Evolutionary conservation across 2,797 vertebrate genomes (phyloP), one percentile per base, ranked within the genome.

Genomic region (Xenopus petersii): DNA sequence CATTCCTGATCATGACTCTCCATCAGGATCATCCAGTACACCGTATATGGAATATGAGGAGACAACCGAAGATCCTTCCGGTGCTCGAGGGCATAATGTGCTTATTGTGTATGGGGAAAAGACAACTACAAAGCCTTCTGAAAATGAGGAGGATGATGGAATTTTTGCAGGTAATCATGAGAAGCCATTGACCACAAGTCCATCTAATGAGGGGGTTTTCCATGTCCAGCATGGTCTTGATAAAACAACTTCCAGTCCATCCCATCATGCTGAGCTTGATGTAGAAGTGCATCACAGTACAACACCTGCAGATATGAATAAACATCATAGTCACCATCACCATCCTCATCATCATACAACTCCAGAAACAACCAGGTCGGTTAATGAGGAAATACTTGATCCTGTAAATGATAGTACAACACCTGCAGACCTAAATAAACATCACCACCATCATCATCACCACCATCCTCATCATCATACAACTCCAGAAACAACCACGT

Each of bases 21-120:
- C 56, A 5, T 70, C 75, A 11, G 64, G 70, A 5, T 55, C 56
- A 47, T 36, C 65, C 26, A 70, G 46, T 66, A 66, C 71, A n/a
- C 10, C 49, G 11, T 49, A 42, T 69, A 47, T n/a, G 3, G 60
- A 65, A n/a, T 17, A 51, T 36, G 66, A 68, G 10, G 61, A 69
- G 24, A 21, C 46, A 16, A 36, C 26, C 8, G 10, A 10, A 17
- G 46, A 26, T 7, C 46, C 62, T 21, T 13, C 55, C 24, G 36
- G 54, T 59, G 24, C 17, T 64, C 64, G 1, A 60, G 17, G 0
- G 26, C 26, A 30, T 30, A 30, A 30, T 30, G 26, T 21, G 6
- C 8, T 61, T 33, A n/a, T 68, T 24, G 21, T 16, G 2, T 15
- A 15, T 13, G 59, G 26, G 16, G 46, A 55, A n/a, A 17, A 58